These are phyloP conservation scores for Maconellicoccus hirsutus DNA, from an alignment of 1,140 invertebrate species.

Conservation along the genomic window DNA sequence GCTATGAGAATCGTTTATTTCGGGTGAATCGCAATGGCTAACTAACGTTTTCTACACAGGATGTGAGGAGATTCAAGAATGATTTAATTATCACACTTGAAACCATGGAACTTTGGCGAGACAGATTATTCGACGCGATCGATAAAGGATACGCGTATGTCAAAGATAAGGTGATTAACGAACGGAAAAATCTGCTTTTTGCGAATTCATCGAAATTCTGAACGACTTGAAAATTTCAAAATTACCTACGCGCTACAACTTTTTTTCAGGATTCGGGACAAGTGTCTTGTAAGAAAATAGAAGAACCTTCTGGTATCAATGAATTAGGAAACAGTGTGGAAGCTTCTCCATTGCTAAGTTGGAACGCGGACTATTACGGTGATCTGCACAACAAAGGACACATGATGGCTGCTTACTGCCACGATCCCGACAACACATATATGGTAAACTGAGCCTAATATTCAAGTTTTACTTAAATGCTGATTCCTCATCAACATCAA, in stretches of 20 bases:
- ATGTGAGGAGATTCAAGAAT: conserved; percentile 54
- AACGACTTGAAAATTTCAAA: too few relatives aligned
- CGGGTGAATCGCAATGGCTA: too few relatives aligned
- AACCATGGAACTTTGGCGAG: conserved; percentile 59
- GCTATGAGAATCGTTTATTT: too few relatives aligned
- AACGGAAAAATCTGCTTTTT: too few relatives aligned
- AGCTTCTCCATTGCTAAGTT: conserved; percentile 50
- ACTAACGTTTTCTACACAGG: conserved; percentile 31
- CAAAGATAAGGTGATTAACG: not conserved
- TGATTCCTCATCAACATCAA: too few relatives aligned
- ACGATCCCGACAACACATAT: conserved; percentile 59
- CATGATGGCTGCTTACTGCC: conserved; percentile 49
- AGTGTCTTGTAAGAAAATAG: conserved; percentile 39
- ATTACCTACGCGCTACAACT: too few relatives aligned
- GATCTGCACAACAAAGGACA: conserved; percentile 61
- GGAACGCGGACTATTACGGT: conserved; percentile 55
- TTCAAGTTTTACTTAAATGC: not conserved
- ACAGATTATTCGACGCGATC: conserved; percentile 60
- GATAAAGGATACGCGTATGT: conserved; percentile 41
- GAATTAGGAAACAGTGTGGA: conserved; percentile 69
- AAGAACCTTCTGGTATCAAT: conserved; percentile 61
- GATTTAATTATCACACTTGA: conserved; percentile 52
- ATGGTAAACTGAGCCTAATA: conserved; percentile 47
- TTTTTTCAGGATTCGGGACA: conserved; percentile 25
- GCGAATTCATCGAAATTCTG: too few relatives aligned